Percentiles rank a stretch among this genome's conserved stretches.
phyloP scores from a whole-genome alignment of 1,140 invertebrate species.

The Teleopsis dalmanni region DNA sequence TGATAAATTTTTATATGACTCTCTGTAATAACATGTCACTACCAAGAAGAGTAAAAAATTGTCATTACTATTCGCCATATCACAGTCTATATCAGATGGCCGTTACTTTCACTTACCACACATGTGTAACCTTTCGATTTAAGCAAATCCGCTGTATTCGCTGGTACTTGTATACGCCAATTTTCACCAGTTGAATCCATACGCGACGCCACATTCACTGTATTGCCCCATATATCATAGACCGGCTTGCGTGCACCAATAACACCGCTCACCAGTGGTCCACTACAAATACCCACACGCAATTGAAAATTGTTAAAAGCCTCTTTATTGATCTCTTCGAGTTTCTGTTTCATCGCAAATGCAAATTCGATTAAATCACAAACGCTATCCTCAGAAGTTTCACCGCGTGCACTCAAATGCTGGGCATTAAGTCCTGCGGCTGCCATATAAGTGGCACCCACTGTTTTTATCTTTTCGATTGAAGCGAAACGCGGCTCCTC shows the following conservation, averaged over 20 bases:
- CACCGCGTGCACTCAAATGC: conserved; percentile 51
- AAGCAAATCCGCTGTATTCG: conserved; percentile 62
- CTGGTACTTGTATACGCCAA: conserved; percentile 81
- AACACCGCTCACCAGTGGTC: conserved; percentile 91
- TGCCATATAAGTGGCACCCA: conserved; percentile 96
- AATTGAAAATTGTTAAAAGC: conserved; percentile 97
- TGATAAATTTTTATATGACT: too few species aligned
- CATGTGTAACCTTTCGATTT: conserved; percentile 37
- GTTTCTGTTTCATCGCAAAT: conserved; percentile 78
- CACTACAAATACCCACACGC: conserved; percentile 88
- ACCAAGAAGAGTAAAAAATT: too few species aligned
- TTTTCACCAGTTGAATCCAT: conserved; percentile 88
- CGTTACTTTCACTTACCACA: conserved; percentile 30
- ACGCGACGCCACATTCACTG: conserved; percentile 89
- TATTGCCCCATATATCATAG: conserved; percentile 97
- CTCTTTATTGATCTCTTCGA: conserved; percentile 90
- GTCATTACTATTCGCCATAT: too few species aligned
- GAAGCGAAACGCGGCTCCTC: conserved; percentile 81
- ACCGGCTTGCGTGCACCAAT: conserved; percentile 96
- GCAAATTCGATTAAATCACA: conserved; percentile 90
- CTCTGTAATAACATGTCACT: too few species aligned
- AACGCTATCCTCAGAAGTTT: conserved; percentile 62
- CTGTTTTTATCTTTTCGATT: conserved; percentile 99
- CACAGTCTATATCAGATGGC: too few species aligned
- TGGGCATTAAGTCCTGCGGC: conserved; percentile 88